These are phyloP conservation scores for Limnephilus rhombicus DNA, from an alignment of 2,888 invertebrate genomes.

Conservation along the genomic window DNA sequence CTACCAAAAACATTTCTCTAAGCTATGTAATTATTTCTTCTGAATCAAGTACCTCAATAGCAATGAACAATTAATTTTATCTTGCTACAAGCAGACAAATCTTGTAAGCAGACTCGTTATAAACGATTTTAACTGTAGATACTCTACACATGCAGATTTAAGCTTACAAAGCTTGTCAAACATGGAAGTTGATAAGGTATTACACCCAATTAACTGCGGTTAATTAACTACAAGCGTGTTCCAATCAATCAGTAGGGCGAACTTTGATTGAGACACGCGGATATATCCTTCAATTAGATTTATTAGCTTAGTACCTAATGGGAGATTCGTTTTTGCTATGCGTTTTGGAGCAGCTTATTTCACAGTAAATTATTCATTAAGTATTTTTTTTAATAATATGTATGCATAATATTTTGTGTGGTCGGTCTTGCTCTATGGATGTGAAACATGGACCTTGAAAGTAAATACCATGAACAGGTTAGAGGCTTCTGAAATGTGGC, in stretches of 20 bases:
- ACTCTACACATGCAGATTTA: neutral
- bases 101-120: neutral
- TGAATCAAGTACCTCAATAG: neutral
- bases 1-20: neutral
- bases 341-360: neutral
- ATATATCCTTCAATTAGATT: neutral
- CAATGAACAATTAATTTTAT: neutral
- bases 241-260: neutral
- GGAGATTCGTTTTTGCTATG: neutral
- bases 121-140: neutral
- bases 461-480: too few relatives aligned
- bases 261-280: neutral
- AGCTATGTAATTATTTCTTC: neutral
- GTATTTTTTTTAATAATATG: too few relatives aligned
- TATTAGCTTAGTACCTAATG: neutral
- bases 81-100: neutral
- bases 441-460: too few relatives aligned
- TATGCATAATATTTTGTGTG: too few relatives aligned
- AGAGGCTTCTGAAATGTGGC: too few relatives aligned
- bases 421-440: too few relatives aligned
- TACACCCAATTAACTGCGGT: neutral
- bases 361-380: too few relatives aligned
- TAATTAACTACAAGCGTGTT: neutral
- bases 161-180: neutral
- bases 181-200: neutral